Base-by-base conservation (phyloP, 2,797 vertebrate species). In the Melanotaenia nigrans region DNA sequence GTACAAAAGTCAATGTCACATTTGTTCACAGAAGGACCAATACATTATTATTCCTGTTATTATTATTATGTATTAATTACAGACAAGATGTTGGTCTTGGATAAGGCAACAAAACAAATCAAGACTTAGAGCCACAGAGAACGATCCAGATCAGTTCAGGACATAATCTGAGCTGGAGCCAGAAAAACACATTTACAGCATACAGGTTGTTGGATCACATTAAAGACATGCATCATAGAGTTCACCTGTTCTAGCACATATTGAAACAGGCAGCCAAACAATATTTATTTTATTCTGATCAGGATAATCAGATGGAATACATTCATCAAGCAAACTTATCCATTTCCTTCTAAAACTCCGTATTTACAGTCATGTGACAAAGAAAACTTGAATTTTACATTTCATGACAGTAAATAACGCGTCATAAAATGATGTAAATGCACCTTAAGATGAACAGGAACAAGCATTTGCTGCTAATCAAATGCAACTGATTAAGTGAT, bases 1-100 rank as follows among this genome's bases (percentile, higher is more conserved):
- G 85, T 91, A 94, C 91, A 94, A 93, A 93, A 91, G 74, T 79
- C 73, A 88, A 85, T 77, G 30, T 85, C 82, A 85, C 83, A 85
- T 87, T 90, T 90, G 82, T 91, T 91, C 87, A 90, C 91, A 82
- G 79, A 65, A 85, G 89, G 80, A 86, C 77, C 79, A 86, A 75
- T 72, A 88, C 70, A 64, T 53, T 53, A 63, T 65, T 38, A 73
- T 71, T 59, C 22, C 65, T 57, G 62, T 62, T 64, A 55, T 71
- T 38, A 79, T 30, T 30, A 80, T 71, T 28, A 60, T 87, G 84
- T 73, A 61, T 84, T 71, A 57, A 79, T 62, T 76, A 83, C 49
- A 81, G 71, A 89, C 78, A 54, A 70, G 61, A 74, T 74, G 78
- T 86, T 65, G 68, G 75, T 87, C 47, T 82, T 79, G 74, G 63